Conservation (phyloP, 2,113 vertebrate genomes). For the Gopherus evgoodei region DNA sequence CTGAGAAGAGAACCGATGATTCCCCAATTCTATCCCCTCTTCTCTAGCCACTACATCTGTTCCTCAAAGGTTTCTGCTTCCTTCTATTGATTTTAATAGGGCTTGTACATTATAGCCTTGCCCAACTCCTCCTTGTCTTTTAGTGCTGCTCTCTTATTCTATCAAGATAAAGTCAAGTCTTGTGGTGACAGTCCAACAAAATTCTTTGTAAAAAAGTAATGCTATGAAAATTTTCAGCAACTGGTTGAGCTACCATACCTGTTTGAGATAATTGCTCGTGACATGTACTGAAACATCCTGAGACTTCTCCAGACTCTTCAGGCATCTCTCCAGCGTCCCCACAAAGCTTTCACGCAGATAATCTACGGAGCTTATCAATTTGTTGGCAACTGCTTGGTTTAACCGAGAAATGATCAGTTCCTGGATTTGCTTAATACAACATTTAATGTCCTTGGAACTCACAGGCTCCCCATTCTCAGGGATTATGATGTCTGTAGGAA, state of each 20-base stretch:
- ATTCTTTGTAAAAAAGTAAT: neutral
- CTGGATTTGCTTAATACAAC: conserved; percentile 96
- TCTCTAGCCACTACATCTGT: neutral
- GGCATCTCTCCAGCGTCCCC: conserved; percentile 94
- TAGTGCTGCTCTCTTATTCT: neutral
- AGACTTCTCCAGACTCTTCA: conserved; percentile 94
- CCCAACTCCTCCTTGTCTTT: neutral
- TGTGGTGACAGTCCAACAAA: neutral
- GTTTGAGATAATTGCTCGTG: conserved; percentile 97
- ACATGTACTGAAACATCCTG: conserved; percentile 85
- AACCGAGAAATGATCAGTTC: conserved; percentile 93
- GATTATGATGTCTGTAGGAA: conserved; percentile 88
- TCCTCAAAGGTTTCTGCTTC: neutral
- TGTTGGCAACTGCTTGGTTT: conserved; percentile 97
- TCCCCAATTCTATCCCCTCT: neutral
- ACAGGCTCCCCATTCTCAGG: conserved; percentile 93
- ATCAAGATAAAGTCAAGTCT: neutral
- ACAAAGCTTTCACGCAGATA: conserved; percentile 97
- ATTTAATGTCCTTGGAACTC: conserved; percentile 92
- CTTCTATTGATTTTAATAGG: neutral
- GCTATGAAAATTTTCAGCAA: neutral
- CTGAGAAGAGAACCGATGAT: neutral
- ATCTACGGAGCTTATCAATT: conserved; percentile 96
- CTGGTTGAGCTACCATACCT: conserved; percentile 80
- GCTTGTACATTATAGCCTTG: neutral